These are phyloP conservation scores for Pseudomyrmex cubaensis DNA, from an alignment of 1,140 invertebrate genomes.

Conservation along the genomic window DNA sequence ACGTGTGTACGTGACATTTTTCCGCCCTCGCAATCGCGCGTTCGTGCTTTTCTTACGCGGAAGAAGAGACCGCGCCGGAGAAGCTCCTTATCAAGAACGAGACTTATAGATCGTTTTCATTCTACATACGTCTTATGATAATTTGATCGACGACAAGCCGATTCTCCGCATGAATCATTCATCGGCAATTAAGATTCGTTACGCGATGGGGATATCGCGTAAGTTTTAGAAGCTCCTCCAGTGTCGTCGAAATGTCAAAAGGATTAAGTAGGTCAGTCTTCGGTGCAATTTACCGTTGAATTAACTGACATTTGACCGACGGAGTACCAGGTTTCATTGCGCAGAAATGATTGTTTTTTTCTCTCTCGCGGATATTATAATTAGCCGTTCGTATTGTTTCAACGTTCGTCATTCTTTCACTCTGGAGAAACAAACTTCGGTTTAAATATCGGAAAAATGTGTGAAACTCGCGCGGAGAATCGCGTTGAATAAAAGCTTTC, in stretches of 20 bases:
- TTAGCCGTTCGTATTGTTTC: too few species aligned
- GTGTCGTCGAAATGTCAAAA: background rate
- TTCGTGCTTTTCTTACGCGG: slow-evolving; percentile 35
- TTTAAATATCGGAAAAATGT: too few species aligned
- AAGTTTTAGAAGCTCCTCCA: background rate
- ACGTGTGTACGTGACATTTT: slow-evolving; percentile 43
- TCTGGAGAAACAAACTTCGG: too few species aligned
- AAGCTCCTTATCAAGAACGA: slow-evolving; percentile 14
- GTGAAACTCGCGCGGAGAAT: too few species aligned
- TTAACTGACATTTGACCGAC: too few species aligned
- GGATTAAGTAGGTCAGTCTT: background rate
- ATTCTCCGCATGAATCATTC: slow-evolving; percentile 39
- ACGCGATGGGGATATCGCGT: background rate
- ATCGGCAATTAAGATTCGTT: slow-evolving; percentile 7
- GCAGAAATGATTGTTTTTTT: too few species aligned
- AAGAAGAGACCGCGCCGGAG: background rate
- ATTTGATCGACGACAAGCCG: background rate
- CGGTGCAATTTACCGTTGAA: background rate
- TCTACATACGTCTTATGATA: slow-evolving; percentile 21
- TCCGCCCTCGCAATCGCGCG: slow-evolving; percentile 13
- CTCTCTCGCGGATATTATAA: too few species aligned
- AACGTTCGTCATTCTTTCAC: too few species aligned
- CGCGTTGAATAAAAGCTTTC: too few species aligned
- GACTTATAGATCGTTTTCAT: slow-evolving; percentile 1
- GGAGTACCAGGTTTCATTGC: too few species aligned